These are phyloP conservation scores for Pseudochirops corinnae DNA, from an alignment of 2,797 vertebrate genomes.

Conservation along the genomic window DNA sequence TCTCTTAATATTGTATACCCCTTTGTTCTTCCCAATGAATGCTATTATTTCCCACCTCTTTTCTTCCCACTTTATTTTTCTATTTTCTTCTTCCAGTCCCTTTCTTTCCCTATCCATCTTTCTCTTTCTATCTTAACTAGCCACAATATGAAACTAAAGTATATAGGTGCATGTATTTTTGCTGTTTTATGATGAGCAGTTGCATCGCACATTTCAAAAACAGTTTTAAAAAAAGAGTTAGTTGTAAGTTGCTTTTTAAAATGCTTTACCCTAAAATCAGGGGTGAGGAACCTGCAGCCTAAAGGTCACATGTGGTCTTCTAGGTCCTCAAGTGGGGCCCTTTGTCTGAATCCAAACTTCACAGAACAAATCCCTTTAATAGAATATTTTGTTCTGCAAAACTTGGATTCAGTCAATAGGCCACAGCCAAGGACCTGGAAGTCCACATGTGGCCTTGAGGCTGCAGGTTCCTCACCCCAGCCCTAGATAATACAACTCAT, in stretches of 20 bases:
- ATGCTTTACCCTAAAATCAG: neutral
- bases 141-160: neutral
- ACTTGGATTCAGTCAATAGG: no score
- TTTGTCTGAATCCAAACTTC: no score
- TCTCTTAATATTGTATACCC: neutral
- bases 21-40: neutral
- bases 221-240: neutral
- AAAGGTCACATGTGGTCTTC: no score
- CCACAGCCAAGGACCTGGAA: no score
- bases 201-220: neutral
- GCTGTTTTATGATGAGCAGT: neutral
- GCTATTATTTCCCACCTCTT: neutral
- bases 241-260: neutral
- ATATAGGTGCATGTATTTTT: neutral
- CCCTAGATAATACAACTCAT: neutral
- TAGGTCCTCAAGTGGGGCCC: no score
- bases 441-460: no score
- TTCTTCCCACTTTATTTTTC: neutral
- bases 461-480: no score
- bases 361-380: no score
- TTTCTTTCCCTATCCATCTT: neutral
- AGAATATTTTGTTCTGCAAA: no score
- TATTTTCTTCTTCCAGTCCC: neutral
- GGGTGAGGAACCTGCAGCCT: no score
- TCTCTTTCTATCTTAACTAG: neutral